These are phyloP conservation scores for Cavia porcellus DNA, from an alignment of 2,113 vertebrate genomes.

Conservation along the genomic window DNA sequence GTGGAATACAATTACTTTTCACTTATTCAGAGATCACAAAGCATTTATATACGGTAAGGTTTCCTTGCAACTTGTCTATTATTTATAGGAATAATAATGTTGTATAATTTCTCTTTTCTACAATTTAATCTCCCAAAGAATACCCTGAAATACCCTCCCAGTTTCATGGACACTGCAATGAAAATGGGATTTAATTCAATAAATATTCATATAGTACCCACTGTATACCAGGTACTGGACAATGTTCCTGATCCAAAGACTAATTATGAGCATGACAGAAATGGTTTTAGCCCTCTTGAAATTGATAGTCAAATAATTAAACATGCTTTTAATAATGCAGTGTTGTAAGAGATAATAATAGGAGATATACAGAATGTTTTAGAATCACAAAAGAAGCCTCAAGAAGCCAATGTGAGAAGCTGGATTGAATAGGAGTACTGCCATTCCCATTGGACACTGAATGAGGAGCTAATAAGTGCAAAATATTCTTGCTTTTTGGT, in stretches of 20 bases:
- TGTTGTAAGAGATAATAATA: background rate
- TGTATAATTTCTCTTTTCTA: conserved; percentile 29
- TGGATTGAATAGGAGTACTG: background rate
- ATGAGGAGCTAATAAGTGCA: background rate
- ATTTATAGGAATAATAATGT: background rate
- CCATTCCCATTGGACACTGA: background rate
- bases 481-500: background rate
- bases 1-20: background rate
- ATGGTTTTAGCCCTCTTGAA: background rate
- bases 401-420: background rate
- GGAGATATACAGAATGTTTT: background rate
- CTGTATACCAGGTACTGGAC: too few species aligned
- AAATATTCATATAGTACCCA: background rate
- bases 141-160: background rate
- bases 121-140: background rate
- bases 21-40: background rate
- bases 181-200: background rate
- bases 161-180: background rate
- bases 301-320: background rate
- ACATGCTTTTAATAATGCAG: background rate
- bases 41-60: background rate
- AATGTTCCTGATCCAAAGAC: background rate
- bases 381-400: background rate
- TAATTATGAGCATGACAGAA: background rate
- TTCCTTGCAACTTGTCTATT: background rate